Base-by-base conservation (phyloP, 2,888 invertebrate species). In the Euclidia mi region DNA sequence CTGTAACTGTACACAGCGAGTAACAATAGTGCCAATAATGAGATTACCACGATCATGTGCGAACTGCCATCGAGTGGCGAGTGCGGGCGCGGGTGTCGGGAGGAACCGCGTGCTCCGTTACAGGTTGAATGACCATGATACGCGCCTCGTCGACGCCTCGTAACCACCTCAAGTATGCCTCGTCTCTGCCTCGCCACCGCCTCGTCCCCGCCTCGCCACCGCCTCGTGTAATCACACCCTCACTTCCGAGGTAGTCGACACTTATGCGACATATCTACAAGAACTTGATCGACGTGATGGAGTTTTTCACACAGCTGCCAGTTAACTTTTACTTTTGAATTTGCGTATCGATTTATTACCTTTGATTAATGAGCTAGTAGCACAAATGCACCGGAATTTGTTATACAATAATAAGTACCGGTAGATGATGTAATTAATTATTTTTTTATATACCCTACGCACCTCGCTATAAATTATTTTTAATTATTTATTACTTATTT, bases 91-190 rank as follows among this genome's bases (percentile, higher is more conserved):
- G 61, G 6, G 34, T 65, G 65, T 63, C 47, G 56, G 63, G 51
- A 64, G 64, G 64, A 67, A 59, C 65, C 49, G 56, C 53, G 73
- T 68, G 74, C 77, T 76, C 80, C 80, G 78, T 81, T 79, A 76
- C 65, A 76, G 64, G 83, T 79, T 81, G 81, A 82, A 80, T 79
- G 84, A 82, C 84, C 78, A 82, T n/a, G n/a, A n/a, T n/a, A n/a
- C 59, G 70, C 62, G 71, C 71, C 61, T 65, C n/a, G 58, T 65
- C 69, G 48, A 71, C 66, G 73, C 70, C 69, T 65, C 60, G 44
- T n/a, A n/a, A n/a, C n/a, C n/a, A n/a, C n/a, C n/a, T n/a, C n/a
- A n/a, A n/a, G n/a, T n/a, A n/a, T n/a, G n/a, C n/a, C n/a, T 65
- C 60, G 44, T 20, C 20, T 51, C 20, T 40, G n/a, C 41, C 20